Percentiles rank a stretch among this genome's conserved stretches.
These are phyloP conservation scores for Pygoscelis adeliae DNA, from an alignment of 2,113 vertebrate genomes.

Conservation along the genomic window DNA sequence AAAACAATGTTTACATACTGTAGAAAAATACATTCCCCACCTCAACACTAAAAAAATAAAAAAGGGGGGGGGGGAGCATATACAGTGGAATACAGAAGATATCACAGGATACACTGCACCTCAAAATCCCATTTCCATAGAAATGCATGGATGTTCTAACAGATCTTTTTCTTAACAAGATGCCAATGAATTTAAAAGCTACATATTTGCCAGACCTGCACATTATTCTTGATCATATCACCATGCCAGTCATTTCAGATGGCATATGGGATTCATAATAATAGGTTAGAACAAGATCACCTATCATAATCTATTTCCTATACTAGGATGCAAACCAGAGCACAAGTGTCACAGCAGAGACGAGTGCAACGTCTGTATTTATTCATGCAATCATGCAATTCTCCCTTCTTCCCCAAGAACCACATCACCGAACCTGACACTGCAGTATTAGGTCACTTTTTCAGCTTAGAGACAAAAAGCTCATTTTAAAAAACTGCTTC, in stretches of 20 bases:
- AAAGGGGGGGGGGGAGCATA: too few relatives aligned
- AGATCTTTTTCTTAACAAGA: not conserved
- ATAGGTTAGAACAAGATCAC: not conserved
- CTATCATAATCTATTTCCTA: not conserved
- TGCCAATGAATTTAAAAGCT: not conserved
- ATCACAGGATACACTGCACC: not conserved
- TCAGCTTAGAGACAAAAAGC: not conserved
- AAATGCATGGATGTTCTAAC: not conserved
- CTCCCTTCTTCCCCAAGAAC: not conserved
- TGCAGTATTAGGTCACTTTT: not conserved
- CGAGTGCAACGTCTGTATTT: not conserved
- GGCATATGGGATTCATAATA: not conserved
- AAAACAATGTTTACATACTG: not conserved
- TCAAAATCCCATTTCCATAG: not conserved
- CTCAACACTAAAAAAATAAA: not conserved
- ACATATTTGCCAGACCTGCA: not conserved
- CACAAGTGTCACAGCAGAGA: not conserved
- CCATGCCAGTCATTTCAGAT: not conserved
- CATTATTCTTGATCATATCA: not conserved
- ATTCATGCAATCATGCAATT: not conserved
- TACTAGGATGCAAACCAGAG: not conserved
- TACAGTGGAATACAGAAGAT: not conserved
- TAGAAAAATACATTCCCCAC: not conserved
- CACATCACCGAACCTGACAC: not conserved
- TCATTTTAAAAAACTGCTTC: not conserved